Evolutionary conservation across 2,888 invertebrate genomes (phyloP), one percentile per base, ranked within the genome.

Genomic region (Tribolium freemani): DNA sequence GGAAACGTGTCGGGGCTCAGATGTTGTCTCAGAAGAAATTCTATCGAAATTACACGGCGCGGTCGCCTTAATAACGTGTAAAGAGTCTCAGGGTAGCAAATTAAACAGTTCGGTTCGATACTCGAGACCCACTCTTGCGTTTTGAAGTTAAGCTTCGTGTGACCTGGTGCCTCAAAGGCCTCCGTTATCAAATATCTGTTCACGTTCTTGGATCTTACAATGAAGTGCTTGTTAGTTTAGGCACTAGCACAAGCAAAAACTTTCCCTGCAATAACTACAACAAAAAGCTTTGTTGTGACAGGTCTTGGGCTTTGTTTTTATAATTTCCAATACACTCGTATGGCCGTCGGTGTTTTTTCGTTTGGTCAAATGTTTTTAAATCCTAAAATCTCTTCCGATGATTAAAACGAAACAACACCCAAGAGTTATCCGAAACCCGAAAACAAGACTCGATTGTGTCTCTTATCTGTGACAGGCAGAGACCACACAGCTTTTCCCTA

Each of bases 31-130:
- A 11, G 11, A 26, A 5, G 26, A 9, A 30, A 16, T 30, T 31
- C 31, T 46, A 13, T 51, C 63, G 63, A 44, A 63, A 63, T 63
- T 63, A 63, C 51, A 63, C 44, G 16, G 16, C 61, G 10, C 9
- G 38, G 11, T 16, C 48, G 51, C 51, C 26, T 50, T 63, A 51
- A 63, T 63, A 63, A 63, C 16, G 51, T 63, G 38, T 51, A 26
- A 51, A 51, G 63, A 16, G 63, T 8, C 63, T 63, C 30, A 51
- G 51, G 63, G 63, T 51, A 51, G 51, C 63, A 63, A 63, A 51
- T 63, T 63, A 63, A 63, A 63, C 63, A 51, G 51, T 63, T 63
- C 31, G 63, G 63, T 51, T 63, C 63, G 63, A 63, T 63, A 63
- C 50, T 63, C 51, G 63, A 63, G 63, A 51, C 16, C 51, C 38